Percentiles rank a stretch among this genome's conserved stretches.
Evolutionary conservation across 2,888 invertebrate species (phyloP).

Genomic region (Hymenopus coronatus): DNA sequence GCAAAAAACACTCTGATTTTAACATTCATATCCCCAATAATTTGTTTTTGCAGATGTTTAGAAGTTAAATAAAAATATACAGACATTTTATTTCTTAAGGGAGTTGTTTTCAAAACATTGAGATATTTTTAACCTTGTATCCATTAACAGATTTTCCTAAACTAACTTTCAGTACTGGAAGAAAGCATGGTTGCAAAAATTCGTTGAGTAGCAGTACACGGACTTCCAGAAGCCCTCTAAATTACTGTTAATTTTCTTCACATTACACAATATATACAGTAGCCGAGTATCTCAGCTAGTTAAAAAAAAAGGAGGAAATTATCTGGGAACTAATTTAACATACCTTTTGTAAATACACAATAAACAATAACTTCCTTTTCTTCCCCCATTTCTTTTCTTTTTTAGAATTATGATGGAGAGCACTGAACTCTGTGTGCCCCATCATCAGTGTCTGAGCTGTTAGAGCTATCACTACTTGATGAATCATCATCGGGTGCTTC

Average conservation of each 20-base stretch:
- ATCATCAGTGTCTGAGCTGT: constrained; percentile 25
- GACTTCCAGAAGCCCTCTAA: neutral
- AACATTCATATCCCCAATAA: neutral
- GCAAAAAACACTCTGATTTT: neutral
- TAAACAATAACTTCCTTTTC: neutral
- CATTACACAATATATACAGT: neutral
- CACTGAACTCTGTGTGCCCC: constrained; percentile 20
- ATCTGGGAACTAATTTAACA: neutral
- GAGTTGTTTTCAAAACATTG: neutral
- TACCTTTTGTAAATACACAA: neutral
- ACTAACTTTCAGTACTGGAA: constrained; percentile 16
- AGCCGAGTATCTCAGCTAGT: neutral
- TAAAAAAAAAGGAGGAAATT: neutral
- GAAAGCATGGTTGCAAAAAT: neutral
- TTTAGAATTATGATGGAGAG: constrained; percentile 15
- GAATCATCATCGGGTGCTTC: neutral
- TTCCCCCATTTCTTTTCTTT: neutral
- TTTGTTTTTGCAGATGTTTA: neutral
- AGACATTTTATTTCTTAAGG: too few relatives aligned
- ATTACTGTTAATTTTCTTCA: neutral
- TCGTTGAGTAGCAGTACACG: neutral
- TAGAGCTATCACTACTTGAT: constrained; percentile 8
- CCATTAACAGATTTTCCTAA: neutral
- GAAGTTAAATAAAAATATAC: neutral
- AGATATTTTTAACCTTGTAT: neutral